These are phyloP conservation scores for Danio choprae DNA, from an alignment of 2,797 vertebrate species.

Conservation along the genomic window DNA sequence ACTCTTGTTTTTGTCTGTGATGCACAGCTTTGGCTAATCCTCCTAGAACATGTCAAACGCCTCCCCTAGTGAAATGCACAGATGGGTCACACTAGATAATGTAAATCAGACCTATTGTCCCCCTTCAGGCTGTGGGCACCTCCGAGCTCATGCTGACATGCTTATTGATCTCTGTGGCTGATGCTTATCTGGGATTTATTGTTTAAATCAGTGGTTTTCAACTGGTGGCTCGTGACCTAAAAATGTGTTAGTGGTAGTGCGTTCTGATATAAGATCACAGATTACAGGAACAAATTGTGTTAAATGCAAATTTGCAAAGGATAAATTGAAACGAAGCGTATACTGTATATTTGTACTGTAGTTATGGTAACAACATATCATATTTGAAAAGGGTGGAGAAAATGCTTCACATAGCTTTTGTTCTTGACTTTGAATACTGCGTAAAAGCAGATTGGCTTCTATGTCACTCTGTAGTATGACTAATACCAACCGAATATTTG, in stretches of 20 bases:
- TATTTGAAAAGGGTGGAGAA: conserved; percentile 14
- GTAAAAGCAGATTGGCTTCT: not conserved
- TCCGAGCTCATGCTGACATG: conserved; percentile 9
- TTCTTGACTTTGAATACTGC: not conserved
- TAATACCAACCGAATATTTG: conserved; percentile 1
- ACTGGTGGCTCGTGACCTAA: not conserved
- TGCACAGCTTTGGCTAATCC: conserved; percentile 8
- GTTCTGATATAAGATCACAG: not conserved
- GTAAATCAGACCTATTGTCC: conserved; percentile 22
- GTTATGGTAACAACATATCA: not conserved
- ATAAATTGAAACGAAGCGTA: not conserved
- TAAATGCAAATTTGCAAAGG: not conserved
- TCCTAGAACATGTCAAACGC: not conserved
- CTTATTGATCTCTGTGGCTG: conserved; percentile 33
- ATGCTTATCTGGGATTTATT: conserved; percentile 16
- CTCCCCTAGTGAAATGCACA: conserved; percentile 8
- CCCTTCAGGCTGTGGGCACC: conserved; percentile 1
- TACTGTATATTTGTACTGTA: not conserved
- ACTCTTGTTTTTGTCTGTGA: not conserved
- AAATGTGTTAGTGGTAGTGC: rapidly evolving
- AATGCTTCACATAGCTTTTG: conserved; percentile 8
- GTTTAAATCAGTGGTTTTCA: conserved; percentile 4
- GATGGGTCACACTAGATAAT: conserved; percentile 26
- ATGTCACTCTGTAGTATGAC: conserved; percentile 1
- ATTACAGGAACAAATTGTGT: not conserved